These are phyloP conservation scores for Phaethon lepturus DNA, from an alignment of 2,113 vertebrate genomes.

Conservation along the genomic window DNA sequence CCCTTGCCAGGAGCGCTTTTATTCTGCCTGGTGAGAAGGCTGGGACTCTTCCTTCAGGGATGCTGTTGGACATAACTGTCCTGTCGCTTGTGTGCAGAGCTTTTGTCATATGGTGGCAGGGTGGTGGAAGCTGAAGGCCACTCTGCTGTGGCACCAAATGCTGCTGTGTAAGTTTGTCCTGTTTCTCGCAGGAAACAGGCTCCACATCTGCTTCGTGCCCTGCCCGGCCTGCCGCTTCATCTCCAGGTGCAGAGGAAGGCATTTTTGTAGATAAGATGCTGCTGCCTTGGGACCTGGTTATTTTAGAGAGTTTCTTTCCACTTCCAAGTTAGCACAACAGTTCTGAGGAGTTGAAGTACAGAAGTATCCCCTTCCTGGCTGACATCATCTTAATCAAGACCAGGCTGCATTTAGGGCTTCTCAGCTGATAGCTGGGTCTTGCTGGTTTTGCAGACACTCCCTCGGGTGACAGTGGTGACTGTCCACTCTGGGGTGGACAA, in stretches of 20 bases:
- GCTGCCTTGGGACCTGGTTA: not conserved
- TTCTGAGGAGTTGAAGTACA: not conserved
- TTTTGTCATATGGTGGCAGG: not conserved
- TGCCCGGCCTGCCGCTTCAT: not conserved
- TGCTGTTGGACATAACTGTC: not conserved
- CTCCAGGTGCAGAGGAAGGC: not conserved
- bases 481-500: not conserved
- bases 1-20: not conserved
- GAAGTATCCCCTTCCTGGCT: not conserved
- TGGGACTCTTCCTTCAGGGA: not conserved
- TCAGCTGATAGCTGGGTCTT: not conserved
- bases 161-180: not conserved
- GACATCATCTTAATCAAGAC: not conserved
- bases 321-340: not conserved
- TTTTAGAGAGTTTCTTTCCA: not conserved
- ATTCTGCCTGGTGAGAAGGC: not conserved
- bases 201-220: not conserved
- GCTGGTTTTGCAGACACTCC: not conserved
- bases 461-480: not conserved
- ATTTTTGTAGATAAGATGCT: not conserved
- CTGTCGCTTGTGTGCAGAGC: rapidly evolving
- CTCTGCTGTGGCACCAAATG: not conserved
- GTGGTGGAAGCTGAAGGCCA: not conserved
- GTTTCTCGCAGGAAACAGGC: not conserved
- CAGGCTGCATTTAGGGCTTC: not conserved